These are phyloP conservation scores for Bubo bubo DNA, from an alignment of 2,113 vertebrate genomes.

Conservation along the genomic window DNA sequence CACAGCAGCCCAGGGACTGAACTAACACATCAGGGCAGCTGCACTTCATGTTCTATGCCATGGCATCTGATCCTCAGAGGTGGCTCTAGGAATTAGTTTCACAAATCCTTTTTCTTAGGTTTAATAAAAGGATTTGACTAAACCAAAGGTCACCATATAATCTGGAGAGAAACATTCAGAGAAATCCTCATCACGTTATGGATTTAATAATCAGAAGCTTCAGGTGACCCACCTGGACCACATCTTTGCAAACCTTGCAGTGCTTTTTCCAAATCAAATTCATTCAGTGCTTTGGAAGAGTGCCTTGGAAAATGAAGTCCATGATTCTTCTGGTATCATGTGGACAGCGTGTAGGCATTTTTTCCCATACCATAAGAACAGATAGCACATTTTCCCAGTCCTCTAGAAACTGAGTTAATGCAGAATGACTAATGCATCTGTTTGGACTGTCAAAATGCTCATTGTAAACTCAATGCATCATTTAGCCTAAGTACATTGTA, in stretches of 20 bases:
- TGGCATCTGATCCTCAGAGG: not conserved
- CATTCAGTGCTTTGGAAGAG: not conserved
- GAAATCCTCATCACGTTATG: not conserved
- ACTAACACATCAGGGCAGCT: not conserved
- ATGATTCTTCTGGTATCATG: not conserved
- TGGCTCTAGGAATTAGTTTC: not conserved
- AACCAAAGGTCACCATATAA: not conserved
- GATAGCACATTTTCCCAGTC: slow-evolving; percentile 10
- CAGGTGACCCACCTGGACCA: not conserved
- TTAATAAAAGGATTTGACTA: not conserved
- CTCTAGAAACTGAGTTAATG: not conserved
- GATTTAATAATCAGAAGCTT: not conserved
- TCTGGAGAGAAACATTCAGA: not conserved
- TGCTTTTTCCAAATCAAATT: not conserved
- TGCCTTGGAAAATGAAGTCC: not conserved
- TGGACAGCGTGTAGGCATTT: not conserved
- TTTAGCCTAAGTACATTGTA: not conserved
- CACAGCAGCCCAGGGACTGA: not conserved
- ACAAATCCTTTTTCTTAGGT: not conserved
- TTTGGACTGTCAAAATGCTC: slow-evolving; percentile 23
- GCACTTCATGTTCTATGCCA: not conserved
- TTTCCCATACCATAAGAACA: not conserved
- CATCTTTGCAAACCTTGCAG: not conserved
- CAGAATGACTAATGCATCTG: slow-evolving; percentile 31
- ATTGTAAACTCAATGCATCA: not conserved